These are phyloP conservation scores for Polyommatus icarus DNA, from an alignment of 2,888 invertebrate species.

Conservation along the genomic window DNA sequence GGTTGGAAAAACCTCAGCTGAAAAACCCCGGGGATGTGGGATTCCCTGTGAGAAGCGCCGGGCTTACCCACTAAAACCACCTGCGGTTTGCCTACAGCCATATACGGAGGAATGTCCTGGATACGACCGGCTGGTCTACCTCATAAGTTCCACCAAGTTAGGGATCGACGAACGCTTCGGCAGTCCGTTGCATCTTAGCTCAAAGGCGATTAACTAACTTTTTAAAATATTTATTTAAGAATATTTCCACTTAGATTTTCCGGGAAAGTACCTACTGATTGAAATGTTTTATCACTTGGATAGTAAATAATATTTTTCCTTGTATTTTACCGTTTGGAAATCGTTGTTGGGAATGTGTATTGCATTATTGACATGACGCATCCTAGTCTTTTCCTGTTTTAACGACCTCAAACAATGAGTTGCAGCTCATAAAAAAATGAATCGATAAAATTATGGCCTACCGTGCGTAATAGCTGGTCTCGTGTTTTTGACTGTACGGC, in stretches of 20 bases:
- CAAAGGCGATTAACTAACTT: not conserved
- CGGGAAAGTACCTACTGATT: conserved; percentile 3
- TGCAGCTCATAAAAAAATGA: not conserved
- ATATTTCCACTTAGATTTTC: not conserved
- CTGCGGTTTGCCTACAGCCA: too few relatives aligned
- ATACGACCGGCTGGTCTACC: too few relatives aligned
- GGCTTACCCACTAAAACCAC: too few relatives aligned
- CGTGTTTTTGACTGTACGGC: not conserved
- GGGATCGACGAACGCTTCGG: too few relatives aligned
- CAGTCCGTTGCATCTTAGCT: too few relatives aligned
- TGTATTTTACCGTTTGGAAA: not conserved
- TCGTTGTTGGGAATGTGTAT: not conserved
- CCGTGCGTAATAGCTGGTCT: not conserved
- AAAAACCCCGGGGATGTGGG: too few relatives aligned
- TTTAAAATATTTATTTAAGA: not conserved
- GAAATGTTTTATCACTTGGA: not conserved
- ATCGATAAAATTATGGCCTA: not conserved
- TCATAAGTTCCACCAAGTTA: too few relatives aligned
- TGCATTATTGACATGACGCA: not conserved
- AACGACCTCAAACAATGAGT: not conserved
- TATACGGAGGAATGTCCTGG: too few relatives aligned
- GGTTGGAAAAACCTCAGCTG: too few relatives aligned
- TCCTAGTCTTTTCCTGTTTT: not conserved
- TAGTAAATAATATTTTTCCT: conserved; percentile 7
- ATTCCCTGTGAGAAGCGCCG: too few relatives aligned